phyloP scores from a whole-genome alignment of 2,888 invertebrate species.

The Aleiodes alternator region DNA sequence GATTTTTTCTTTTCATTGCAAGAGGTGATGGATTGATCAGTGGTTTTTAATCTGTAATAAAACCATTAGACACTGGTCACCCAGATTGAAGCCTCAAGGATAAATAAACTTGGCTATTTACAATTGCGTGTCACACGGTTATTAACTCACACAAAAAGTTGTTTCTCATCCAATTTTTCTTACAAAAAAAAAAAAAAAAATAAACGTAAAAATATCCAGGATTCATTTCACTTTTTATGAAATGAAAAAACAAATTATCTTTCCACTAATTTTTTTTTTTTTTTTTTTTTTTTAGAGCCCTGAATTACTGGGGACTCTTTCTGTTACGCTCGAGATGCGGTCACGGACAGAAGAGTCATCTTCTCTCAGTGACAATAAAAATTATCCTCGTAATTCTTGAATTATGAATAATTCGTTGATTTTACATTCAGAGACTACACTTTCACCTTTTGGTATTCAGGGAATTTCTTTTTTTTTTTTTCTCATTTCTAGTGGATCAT shows the following conservation, averaged over 20 bases:
- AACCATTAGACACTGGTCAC: no score
- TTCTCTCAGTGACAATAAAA: neutral
- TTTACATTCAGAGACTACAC: constrained; percentile 9
- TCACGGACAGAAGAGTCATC: constrained; percentile 6
- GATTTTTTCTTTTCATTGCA: no score
- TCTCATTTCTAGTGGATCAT: no score
- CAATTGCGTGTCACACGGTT: constrained; percentile 2
- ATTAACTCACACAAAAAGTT: constrained; percentile 14
- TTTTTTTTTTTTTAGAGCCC: neutral
- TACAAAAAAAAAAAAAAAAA: neutral
- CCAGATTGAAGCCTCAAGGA: no score
- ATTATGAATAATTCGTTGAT: constrained; percentile 17
- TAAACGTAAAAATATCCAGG: neutral
- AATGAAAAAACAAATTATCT: constrained; percentile 17
- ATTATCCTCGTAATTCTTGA: neutral
- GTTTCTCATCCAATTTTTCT: neutral
- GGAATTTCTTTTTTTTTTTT: no score
- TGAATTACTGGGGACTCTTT: neutral
- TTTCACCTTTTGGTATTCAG: neutral
- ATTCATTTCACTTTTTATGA: constrained; percentile 17
- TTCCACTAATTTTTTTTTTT: neutral
- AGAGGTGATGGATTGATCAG: no score
- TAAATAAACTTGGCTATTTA: no score
- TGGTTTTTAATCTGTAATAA: no score
- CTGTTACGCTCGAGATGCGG: constrained; percentile 11